These are phyloP conservation scores for Lates calcarifer DNA, from an alignment of 2,113 vertebrate genomes.

Conservation along the genomic window DNA sequence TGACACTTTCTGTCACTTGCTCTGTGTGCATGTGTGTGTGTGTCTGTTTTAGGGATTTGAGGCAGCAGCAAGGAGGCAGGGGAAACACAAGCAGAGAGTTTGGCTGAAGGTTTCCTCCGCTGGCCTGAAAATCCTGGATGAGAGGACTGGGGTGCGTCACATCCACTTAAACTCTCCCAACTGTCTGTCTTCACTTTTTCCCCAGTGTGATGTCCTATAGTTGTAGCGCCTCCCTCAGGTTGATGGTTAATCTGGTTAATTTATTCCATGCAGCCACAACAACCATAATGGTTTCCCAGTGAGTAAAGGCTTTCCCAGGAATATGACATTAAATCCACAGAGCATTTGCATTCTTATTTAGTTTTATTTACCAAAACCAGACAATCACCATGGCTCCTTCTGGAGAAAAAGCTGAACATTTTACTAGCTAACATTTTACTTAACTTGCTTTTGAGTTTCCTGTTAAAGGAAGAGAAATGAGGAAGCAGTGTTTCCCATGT, in stretches of 20 bases:
- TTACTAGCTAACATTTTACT: background rate
- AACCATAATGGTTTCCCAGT: background rate
- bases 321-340: background rate
- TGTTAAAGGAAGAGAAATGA: background rate
- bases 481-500: conserved; percentile 5
- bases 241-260: background rate
- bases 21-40: conserved; percentile 3
- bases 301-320: background rate
- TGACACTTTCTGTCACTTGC: no score
- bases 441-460: background rate
- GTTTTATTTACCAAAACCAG: background rate
- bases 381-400: background rate
- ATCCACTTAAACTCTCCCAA: background rate
- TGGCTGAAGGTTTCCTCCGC: conserved; percentile 82
- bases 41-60: conserved; percentile 72
- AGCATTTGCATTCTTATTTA: background rate
- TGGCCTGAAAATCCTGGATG: conserved; percentile 82
- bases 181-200: background rate
- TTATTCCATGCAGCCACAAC: background rate
- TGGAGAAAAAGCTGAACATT: background rate
- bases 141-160: conserved; percentile 80
- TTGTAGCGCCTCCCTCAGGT: background rate
- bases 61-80: conserved; percentile 75
- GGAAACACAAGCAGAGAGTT: conserved; percentile 84
- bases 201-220: background rate